A percentile compares a stretch with the other conserved stretches of the same genome.
Conservation (phyloP, 2,888 invertebrate species). For the Endotricha flammealis region DNA sequence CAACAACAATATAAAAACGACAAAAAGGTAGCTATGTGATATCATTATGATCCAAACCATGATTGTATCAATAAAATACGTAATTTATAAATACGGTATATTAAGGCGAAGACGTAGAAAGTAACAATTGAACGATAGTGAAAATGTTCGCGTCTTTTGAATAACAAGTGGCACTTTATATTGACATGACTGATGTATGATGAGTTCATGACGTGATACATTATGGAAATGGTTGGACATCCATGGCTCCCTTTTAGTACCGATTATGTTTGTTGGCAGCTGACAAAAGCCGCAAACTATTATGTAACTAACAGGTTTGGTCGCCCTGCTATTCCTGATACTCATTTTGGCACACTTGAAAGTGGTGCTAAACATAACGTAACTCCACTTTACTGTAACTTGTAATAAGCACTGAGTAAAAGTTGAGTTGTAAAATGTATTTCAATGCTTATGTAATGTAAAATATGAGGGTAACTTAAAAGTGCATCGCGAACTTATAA, state of each 20-base stretch:
- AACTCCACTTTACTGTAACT: neutral
- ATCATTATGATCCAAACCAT: neutral
- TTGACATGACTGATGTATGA: conserved; percentile 26
- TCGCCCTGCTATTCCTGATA: conserved; percentile 2
- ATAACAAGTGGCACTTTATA: conserved; percentile 49
- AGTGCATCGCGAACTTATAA: too few relatives aligned
- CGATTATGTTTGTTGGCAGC: conserved; percentile 11
- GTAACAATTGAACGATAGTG: conserved; percentile 71
- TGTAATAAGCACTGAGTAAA: neutral
- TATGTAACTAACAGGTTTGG: conserved; percentile 2
- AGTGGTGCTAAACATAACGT: conserved; percentile 1
- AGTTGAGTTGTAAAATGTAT: neutral
- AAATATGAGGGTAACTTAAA: too few relatives aligned
- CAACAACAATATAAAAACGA: neutral
- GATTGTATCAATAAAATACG: conserved; percentile 13
- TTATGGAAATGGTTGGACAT: conserved; percentile 12
- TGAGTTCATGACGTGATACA: conserved; percentile 23
- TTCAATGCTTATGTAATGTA: too few relatives aligned
- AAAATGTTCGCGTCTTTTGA: conserved; percentile 47
- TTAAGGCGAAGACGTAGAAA: conserved; percentile 62
- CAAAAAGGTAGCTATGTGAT: neutral
- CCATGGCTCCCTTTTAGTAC: conserved; percentile 8
- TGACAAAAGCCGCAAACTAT: conserved; percentile 14
- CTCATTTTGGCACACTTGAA: conserved; percentile 3
- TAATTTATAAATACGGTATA: conserved; percentile 35